Evolutionary conservation across 2,888 invertebrate species (phyloP), one percentile per base, ranked within the genome.

Genomic region (Stenolophus ochropezus): DNA sequence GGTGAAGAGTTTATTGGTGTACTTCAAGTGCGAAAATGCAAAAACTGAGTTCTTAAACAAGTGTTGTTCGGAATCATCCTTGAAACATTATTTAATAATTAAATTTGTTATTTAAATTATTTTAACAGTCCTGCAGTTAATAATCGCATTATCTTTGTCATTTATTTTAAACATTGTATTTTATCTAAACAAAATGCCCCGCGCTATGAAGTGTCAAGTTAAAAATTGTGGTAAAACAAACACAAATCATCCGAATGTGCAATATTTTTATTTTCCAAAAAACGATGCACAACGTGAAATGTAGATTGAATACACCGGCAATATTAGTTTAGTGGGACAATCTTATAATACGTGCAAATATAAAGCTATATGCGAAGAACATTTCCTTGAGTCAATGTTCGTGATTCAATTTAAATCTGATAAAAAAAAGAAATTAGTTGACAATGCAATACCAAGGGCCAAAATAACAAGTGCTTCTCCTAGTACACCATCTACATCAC

Each of bases 321-420:
- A 27, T 33, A 4, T 69, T 69, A 14, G 33, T 33, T 33, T 69
- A 33, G 42, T 69, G 6, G 69, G 69, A 33, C 5, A 16, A 16
- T n/a, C 33, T n/a, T 69, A 69, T 69, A 16, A 69, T 14, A 16
- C 4, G 14, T 69, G 69, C 1, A 69, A 33, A 69, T 8, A 69
- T 69, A 69, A 69, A 33, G 42, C 14, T 1, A 33, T 69, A 69
- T 69, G 69, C 33, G 69, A 69, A 69, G 27, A 5, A 69, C 69
- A 69, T 69, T 69, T 69, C 14, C 11, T 33, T 3, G 33, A 25
- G 27, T 33, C 16, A 6, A 69, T 69, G 69, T 27, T 65, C n/a
- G n/a, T 14, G 8, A n/a, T 27, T 69, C 33, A 8, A 27, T 69
- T 11, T 11, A 69, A 33, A 2, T 4, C 3, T 0, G 69, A 69